Base-by-base conservation (phyloP, 2,888 invertebrate species). In the Seira musarum region DNA sequence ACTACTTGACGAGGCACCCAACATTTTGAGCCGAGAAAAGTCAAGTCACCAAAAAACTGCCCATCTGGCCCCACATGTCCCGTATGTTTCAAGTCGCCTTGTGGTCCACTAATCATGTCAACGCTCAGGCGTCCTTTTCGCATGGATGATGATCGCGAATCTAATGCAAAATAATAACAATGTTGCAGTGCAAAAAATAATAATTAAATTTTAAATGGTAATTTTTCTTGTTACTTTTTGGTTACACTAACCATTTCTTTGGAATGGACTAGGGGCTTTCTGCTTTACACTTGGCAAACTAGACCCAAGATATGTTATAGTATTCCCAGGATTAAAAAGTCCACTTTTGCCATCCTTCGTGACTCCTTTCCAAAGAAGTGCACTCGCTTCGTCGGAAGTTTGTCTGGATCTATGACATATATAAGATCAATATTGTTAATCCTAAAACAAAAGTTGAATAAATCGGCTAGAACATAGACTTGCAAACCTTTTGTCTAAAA, bases 31-130 rank as follows among this genome's bases (percentile, higher is more conserved):
- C 93, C 93, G 17, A 94, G 90, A 87, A 93, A 93, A 69, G 93
- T 92, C 61, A 99, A 93, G 89, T 99, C 97, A 1, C 99, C 99
- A 89, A 99, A 99, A 88, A 96, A 96, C 30, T 97, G 96, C 0
- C 99, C 99, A 89, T 99, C 99, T 61, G 97, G 91, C 0, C 99
- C 99, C 13, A 99, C 96, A 89, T 99, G 99, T 8, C 93, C 93
- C 0, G 97, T 99, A 89, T 99, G 99, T 87, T 97, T 96, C 21
- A 99, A 92, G 89, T 99, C 98, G 53, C 97, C 97, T 89, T 98
- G 97, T 0, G 99, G 99, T 81, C 95, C 94, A 66, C 98, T 97
- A 87, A 99, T 99, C 97, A 98, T 96, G 88, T 95, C 95, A 8
- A 95, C 93, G 79, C 94, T 92, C 74, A 97, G 91, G 85, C 93